Conservation (phyloP, 2,797 vertebrate genomes). For the Lagorchestes hirsutus region DNA sequence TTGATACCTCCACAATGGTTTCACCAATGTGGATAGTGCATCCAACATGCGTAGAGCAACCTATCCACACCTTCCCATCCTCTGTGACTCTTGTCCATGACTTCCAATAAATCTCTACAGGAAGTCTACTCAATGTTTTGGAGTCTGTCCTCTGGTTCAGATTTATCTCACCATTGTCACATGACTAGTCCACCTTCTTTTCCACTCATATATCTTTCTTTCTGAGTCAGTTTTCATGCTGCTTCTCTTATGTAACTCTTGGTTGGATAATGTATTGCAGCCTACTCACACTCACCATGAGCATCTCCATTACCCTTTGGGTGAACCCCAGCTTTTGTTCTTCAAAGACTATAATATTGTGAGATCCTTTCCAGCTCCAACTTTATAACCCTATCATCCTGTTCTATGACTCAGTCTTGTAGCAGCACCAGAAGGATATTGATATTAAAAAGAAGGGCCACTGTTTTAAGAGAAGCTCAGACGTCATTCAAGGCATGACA, state of each 20-base stretch:
- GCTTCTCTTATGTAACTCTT: background rate
- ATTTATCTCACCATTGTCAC: background rate
- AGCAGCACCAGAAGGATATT: background rate
- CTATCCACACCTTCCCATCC: background rate
- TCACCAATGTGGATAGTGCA: background rate
- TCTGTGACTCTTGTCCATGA: background rate
- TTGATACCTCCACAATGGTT: background rate
- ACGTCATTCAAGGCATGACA: background rate
- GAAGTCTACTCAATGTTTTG: background rate
- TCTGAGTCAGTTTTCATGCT: background rate
- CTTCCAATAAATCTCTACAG: background rate
- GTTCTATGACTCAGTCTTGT: background rate
- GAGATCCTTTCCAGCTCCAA: background rate
- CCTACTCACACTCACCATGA: background rate
- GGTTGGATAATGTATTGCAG: background rate
- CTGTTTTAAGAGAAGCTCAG: background rate
- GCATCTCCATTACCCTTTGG: background rate
- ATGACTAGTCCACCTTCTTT: background rate
- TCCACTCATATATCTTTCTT: background rate
- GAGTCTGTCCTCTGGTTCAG: background rate
- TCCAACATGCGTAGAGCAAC: background rate
- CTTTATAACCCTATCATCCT: background rate
- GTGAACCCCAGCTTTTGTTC: background rate
- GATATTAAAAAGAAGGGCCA: background rate
- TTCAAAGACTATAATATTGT: background rate